Base-by-base conservation (phyloP, 2,113 vertebrate genomes). In the Zosterops hypoxanthus region DNA sequence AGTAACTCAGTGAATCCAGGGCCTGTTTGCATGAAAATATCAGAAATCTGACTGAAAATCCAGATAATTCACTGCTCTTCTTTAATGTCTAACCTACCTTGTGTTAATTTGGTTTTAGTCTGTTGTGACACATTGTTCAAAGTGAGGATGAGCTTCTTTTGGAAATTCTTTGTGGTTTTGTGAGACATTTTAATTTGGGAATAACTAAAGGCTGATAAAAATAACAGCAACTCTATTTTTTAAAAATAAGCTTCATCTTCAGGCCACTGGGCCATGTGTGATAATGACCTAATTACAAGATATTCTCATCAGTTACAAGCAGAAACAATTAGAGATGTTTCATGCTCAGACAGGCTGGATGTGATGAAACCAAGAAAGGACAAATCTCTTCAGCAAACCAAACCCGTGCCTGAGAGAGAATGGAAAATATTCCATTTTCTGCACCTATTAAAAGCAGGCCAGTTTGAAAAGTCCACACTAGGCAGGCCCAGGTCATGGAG, bases 81-180 rank as follows among this genome's bases (percentile, higher is more conserved):
- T 89, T 86, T 39, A 14, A 0, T 36, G 28, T 15, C 12, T 41
- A 11, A 29, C 44, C 60, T 55, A 2, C 41, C 68, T 69, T 17
- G 29, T 9, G 4, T 52, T 70, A 5, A 66, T 76, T 72, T 65
- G 57, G 7, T 4, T 36, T 89, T 50, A 39, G 20, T 28, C 68
- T 29, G 25, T 4, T 6, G 3, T 70, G 49, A 33, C 50, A n/a
- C 8, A 0, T n/a, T 31, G 36, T 18, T 7, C 7, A 2, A 80
- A 76, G 36, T 31, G 24, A 17, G 34, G 34, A 24, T 57, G 73
- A 80, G 47, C 25, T 73, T 23, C 46, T 80, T 39, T 78, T 57
- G 77, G 69, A 55, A 83, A 57, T 50, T 36, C 21, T 65, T 17
- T 34, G 5, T 3, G 1, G 0, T 86, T 88, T 52, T 70, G 33